A percentile compares a stretch with the other conserved stretches of the same genome.
These are phyloP conservation scores for Pterocles gutturalis DNA, from an alignment of 2,113 vertebrate genomes.

Conservation along the genomic window DNA sequence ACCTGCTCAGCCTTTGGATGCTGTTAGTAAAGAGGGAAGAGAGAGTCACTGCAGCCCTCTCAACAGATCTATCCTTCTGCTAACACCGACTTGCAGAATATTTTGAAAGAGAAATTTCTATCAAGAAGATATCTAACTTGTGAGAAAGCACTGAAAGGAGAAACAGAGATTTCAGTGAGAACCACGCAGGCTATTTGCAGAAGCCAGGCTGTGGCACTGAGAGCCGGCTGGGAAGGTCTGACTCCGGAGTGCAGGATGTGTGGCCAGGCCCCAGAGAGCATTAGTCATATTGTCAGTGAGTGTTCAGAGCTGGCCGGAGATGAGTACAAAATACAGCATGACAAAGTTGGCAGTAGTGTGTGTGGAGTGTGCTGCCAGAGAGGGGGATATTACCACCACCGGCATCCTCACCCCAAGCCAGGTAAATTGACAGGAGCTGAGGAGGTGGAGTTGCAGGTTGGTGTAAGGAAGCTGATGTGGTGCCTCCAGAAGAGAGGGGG, in stretches of 20 bases:
- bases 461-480: neutral
- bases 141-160: neutral
- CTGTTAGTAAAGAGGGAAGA: neutral
- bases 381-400: neutral
- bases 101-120: neutral
- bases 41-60: neutral
- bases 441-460: neutral
- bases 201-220: neutral
- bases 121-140: neutral
- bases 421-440: neutral
- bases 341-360: slow-evolving; percentile 20
- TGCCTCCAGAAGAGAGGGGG: neutral
- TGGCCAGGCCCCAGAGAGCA: slow-evolving; percentile 36
- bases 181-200: neutral
- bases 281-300: slow-evolving; percentile 19
- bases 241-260: slow-evolving; percentile 16
- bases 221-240: neutral
- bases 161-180: neutral
- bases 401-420: neutral
- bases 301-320: slow-evolving; percentile 42
- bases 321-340: slow-evolving; percentile 11
- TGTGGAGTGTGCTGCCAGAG: neutral
- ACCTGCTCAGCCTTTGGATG: neutral
- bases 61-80: neutral
- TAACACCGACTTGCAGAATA: neutral